Conservation (phyloP, 2,797 vertebrate species). For the Myotis vivesi region DNA sequence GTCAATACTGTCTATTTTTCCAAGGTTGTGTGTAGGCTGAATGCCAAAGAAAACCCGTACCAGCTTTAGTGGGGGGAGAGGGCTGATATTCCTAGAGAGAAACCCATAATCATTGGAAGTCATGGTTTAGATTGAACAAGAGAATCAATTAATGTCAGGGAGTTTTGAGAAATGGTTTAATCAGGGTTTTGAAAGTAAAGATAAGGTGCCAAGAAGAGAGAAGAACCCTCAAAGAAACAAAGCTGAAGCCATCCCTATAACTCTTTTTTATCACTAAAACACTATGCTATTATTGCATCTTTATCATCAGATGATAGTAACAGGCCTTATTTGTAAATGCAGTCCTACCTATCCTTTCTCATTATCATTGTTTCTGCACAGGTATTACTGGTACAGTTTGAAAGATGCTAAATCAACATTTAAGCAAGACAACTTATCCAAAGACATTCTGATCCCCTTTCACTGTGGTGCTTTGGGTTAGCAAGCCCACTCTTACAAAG, state of each 20-base stretch:
- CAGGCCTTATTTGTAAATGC: not conserved
- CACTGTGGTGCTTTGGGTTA: not conserved
- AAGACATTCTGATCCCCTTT: accelerated
- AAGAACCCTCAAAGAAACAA: not conserved
- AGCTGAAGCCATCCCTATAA: not conserved
- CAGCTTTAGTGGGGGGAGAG: not conserved
- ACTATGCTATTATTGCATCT: not conserved
- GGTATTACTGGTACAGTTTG: not conserved
- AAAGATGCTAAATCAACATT: not conserved
- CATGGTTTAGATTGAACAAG: not conserved
- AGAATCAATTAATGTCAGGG: not conserved
- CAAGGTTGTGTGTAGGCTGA: not conserved
- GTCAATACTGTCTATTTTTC: not conserved
- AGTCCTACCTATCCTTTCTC: not conserved
- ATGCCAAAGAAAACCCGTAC: not conserved
- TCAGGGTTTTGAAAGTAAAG: not conserved
- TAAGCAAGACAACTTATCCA: not conserved
- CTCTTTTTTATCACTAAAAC: too few species aligned
- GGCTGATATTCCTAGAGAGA: not conserved
- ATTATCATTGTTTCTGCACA: not conserved
- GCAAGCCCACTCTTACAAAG: not conserved
- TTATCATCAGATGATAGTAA: not conserved
- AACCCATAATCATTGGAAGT: not conserved
- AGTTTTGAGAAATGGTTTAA: not conserved
- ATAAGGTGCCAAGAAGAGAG: not conserved